These are phyloP conservation scores for Mactra quadrangularis DNA, from an alignment of 1,140 invertebrate genomes.

Conservation along the genomic window DNA sequence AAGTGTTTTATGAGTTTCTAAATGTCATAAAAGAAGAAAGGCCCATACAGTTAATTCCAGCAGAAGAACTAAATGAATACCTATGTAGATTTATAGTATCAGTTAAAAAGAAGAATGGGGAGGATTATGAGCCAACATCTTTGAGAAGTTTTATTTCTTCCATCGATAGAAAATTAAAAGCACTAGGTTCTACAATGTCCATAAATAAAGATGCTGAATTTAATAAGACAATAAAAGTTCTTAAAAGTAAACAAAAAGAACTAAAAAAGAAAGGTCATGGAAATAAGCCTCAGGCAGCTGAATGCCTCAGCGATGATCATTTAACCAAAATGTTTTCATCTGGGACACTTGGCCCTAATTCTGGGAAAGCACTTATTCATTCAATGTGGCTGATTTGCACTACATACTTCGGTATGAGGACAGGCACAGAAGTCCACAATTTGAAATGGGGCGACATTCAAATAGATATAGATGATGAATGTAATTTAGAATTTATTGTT, in stretches of 20 bases:
- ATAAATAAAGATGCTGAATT: neutral
- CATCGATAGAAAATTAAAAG: conserved; percentile 8
- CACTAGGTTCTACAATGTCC: neutral
- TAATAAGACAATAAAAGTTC: neutral
- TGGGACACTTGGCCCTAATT: neutral
- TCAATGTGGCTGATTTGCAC: conserved; percentile 32
- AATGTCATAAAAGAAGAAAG: neutral
- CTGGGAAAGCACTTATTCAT: conserved; percentile 1
- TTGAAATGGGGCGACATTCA: conserved; percentile 30
- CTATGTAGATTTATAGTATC: neutral
- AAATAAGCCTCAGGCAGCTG: conserved; percentile 15
- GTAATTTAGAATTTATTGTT: neutral
- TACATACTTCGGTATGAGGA: conserved; percentile 11
- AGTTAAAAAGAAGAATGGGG: neutral
- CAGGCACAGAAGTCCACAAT: conserved; percentile 14
- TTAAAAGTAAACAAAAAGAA: conserved; percentile 23
- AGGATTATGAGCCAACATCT: conserved; percentile 13
- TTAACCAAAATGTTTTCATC: conserved; percentile 13
- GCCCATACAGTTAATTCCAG: neutral
- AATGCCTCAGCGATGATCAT: neutral
- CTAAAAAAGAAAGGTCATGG: neutral
- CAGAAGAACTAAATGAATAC: neutral
- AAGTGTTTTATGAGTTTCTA: neutral
- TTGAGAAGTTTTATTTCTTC: conserved; percentile 8
- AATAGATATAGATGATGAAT: neutral